Conservation (phyloP, 2,797 vertebrate genomes). For the Acanthurus tractus region DNA sequence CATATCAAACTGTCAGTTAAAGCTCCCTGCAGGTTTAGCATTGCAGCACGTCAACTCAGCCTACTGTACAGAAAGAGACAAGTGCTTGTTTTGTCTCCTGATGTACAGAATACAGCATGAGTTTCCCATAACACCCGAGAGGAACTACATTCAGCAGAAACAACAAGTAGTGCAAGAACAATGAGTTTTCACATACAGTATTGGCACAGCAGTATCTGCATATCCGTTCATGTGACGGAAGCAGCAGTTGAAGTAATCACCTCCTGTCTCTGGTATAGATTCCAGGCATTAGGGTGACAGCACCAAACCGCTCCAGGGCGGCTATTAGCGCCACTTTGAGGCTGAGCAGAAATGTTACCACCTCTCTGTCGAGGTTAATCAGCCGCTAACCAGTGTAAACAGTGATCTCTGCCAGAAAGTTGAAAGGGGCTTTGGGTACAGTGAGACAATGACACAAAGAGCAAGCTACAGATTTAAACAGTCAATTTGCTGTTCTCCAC, state of each 20-base stretch:
- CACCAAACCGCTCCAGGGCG: slow-evolving; percentile 30
- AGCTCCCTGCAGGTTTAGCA: background rate
- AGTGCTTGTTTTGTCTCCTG: slow-evolving; percentile 1
- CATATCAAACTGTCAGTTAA: background rate
- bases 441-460: slow-evolving; percentile 11
- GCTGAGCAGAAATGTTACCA: slow-evolving; percentile 17
- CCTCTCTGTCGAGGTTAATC: slow-evolving; percentile 50
- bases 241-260: slow-evolving; percentile 13
- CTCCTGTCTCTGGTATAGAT: slow-evolving; percentile 7
- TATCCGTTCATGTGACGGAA: background rate
- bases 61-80: background rate
- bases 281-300: slow-evolving; percentile 23
- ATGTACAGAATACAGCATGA: slow-evolving; percentile 2
- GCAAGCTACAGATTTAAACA: slow-evolving; percentile 10
- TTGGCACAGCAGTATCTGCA: background rate
- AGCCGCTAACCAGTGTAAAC: slow-evolving; percentile 32
- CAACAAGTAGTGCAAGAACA: slow-evolving; percentile 2
- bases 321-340: slow-evolving; percentile 16
- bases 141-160: slow-evolving; percentile 13
- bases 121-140: slow-evolving; percentile 18
- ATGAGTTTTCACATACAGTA: background rate
- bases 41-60: background rate
- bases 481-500: slow-evolving; percentile 11
- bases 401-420: slow-evolving; percentile 17
- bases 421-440: slow-evolving; percentile 6